Evolutionary conservation across 1,140 invertebrate species (phyloP), one percentile per base, ranked within the genome.

Genomic region (Sycophila sp.): DNA sequence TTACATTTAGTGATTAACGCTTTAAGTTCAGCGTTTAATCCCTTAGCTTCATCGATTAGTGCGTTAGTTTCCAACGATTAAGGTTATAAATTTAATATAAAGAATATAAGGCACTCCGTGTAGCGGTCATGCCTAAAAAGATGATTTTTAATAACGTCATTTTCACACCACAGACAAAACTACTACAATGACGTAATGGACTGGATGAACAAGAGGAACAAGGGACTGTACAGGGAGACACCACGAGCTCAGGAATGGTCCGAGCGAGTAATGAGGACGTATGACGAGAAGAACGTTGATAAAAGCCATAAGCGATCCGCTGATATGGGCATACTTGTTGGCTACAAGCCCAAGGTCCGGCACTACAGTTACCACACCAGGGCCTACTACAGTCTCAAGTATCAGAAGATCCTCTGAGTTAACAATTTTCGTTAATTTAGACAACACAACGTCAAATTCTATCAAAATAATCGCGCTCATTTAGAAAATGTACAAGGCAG

Each of bases 111-210:
- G n/a, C n/a, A n/a, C n/a, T n/a, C n/a, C n/a, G n/a, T n/a, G n/a
- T n/a, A n/a, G n/a, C n/a, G n/a, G n/a, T n/a, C n/a, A n/a, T n/a
- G n/a, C n/a, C n/a, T n/a, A n/a, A n/a, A n/a, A n/a, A n/a, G n/a
- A n/a, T n/a, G n/a, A n/a, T 45, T 19, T 17, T 42, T 42, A 24
- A 49, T 10, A 13, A 38, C 55, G n/a, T 84, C 78, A 38, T 71
- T 60, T 2, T 51, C 24, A 60, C 10, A 32, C 53, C 74, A 4
- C 59, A 86, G 87, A 83, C 88, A 90, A 82, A 94, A 93, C 83
- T 95, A 95, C 82, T 95, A 95, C 81, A 89, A 94, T 78, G 93
- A 94, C 76, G 89, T 93, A 38, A 94, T 95, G 77, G 91, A 92
- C 74, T 95, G 91, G 83, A 84, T 95, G 82, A 91, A 95, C 78